phyloP scores from a whole-genome alignment of 1,140 invertebrate species.

The Scaptomyza montana region DNA sequence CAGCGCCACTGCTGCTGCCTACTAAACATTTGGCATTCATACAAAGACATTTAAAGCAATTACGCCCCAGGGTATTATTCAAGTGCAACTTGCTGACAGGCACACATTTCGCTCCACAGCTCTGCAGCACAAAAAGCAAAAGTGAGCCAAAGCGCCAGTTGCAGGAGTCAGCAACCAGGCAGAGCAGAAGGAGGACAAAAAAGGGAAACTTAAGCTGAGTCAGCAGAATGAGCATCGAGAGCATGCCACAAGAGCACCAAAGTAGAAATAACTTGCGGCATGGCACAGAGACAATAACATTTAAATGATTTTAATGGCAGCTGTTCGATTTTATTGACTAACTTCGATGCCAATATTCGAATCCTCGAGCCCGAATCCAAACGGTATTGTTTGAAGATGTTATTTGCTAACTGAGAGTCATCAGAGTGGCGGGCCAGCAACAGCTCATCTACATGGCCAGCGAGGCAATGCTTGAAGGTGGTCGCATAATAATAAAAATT shows the following conservation, averaged over 20 bases:
- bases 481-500: constrained; percentile 82
- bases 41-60: constrained; percentile 82
- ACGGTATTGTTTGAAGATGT: constrained; percentile 69
- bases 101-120: constrained; percentile 50
- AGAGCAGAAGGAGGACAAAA: not conserved
- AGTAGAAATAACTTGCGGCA: constrained; percentile 70
- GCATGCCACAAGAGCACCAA: constrained; percentile 73
- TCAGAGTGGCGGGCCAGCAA: constrained; percentile 34
- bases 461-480: constrained; percentile 50
- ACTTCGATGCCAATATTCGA: not conserved
- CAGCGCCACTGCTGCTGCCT: not conserved
- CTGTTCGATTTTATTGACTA: constrained; percentile 82
- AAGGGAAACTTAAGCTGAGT: constrained; percentile 49
- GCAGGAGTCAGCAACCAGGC: constrained; percentile 8
- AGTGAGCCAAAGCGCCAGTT: constrained; percentile 53
- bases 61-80: constrained; percentile 78
- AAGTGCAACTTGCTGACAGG: constrained; percentile 78
- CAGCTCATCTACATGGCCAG: constrained; percentile 36
- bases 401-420: constrained; percentile 81
- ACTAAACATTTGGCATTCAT: constrained; percentile 64
- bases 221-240: constrained; percentile 57
- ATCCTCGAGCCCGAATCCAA: not conserved
- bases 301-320: constrained; percentile 83
- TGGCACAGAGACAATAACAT: constrained; percentile 76
- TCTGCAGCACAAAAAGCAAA: constrained; percentile 57